Percentiles rank a stretch among this genome's conserved stretches.
These are phyloP conservation scores for Cacatua alba DNA, from an alignment of 2,113 vertebrate genomes.

Conservation along the genomic window DNA sequence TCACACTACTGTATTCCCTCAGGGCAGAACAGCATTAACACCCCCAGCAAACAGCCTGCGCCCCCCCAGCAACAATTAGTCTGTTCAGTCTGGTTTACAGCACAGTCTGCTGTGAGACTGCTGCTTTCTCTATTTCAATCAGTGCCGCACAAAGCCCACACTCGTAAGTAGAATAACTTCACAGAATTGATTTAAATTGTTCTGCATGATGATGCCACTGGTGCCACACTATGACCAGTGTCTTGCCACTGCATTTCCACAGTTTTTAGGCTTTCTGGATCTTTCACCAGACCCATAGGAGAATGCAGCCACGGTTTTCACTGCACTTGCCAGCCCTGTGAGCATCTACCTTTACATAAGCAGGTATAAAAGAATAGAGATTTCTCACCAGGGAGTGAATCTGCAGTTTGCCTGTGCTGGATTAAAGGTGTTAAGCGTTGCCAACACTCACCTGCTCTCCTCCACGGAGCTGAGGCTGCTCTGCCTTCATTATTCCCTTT, in stretches of 20 bases:
- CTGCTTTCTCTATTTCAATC: neutral
- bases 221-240: rapidly evolving
- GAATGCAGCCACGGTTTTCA: neutral
- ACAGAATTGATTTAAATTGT: neutral
- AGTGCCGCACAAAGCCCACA: neutral
- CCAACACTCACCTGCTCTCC: neutral
- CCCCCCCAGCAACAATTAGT: neutral
- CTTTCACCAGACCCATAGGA: neutral
- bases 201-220: rapidly evolving
- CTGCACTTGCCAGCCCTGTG: neutral
- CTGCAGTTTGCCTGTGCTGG: neutral
- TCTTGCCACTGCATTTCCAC: neutral
- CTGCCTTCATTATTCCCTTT: neutral
- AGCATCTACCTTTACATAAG: neutral
- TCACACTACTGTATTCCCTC: rapidly evolving
- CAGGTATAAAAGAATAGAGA: neutral
- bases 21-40: neutral
- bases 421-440: neutral
- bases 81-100: neutral
- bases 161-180: neutral
- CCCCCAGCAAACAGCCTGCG: neutral
- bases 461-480: neutral
- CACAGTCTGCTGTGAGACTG: neutral
- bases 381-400: neutral
- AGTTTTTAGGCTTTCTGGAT: neutral